Evolutionary conservation across 2,797 vertebrate species (phyloP), one percentile per base, ranked within the genome.

Genomic region (Eupleurogrammus muticus): DNA sequence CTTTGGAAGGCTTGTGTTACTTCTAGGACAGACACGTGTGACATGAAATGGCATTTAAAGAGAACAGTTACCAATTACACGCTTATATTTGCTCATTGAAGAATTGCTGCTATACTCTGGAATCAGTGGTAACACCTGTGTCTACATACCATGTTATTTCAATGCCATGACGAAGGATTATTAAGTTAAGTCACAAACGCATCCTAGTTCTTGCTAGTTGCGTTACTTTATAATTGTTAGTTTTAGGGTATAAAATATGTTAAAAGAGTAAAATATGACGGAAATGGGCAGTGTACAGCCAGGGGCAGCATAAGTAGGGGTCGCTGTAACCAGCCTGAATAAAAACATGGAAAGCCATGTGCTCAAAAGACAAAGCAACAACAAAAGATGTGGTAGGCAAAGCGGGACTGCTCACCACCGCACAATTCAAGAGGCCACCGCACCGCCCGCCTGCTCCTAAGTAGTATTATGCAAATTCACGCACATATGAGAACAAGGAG

Each of bases 311-410:
- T 75, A 73, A 86, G 89, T 58, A 90, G 88, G 84, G 90, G 86
- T 89, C 91, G 89, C 95, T 96, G 94, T 91, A 90, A 74, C 64
- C 38, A 66, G 86, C 94, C 94, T 95, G 95, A 95, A 96, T 94
- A 95, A 92, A 91, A 93, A 92, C 93, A 92, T 84, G 91, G 89
- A 90, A 87, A 93, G 95, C 97, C 97, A 98, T 96, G 97, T 98
- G 97, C 96, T 97, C 97, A 84, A 85, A 87, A 97, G 96, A 98
- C 97, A 98, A 97, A 98, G 96, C 96, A 96, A 97, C 94, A 97
- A 98, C 97, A 98, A 97, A 96, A 95, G 93, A 90, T 61, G 48
- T 64, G 77, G 79, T 54, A 62, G 77, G 55, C 55, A 52, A n/a
- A 75, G 72, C 77, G 53, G 67, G 70, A 66, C 73, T 1, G 21